phyloP scores from a whole-genome alignment of 2,797 vertebrate genomes.

The Nothura maculosa region DNA sequence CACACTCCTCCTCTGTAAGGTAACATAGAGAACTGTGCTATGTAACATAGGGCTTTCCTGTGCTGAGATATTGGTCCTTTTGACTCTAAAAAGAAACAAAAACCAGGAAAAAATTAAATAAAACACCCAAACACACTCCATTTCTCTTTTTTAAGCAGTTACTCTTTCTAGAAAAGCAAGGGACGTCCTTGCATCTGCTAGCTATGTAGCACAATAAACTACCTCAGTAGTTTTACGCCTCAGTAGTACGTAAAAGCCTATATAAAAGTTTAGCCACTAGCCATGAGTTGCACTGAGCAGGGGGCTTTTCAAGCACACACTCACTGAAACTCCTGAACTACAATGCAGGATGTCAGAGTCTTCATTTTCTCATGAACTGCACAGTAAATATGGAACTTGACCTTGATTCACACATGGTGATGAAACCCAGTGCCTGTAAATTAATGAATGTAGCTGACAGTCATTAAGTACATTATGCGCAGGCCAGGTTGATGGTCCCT shows the following conservation, averaged over 20 bases:
- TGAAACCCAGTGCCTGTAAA: slow-evolving; percentile 41
- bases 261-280: neutral
- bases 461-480: neutral
- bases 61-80: neutral
- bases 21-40: neutral
- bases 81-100: neutral
- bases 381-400: neutral
- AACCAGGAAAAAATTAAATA: neutral
- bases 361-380: slow-evolving; percentile 2
- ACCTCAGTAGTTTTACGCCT: neutral
- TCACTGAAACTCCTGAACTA: slow-evolving; percentile 19
- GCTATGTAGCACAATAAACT: neutral
- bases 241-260: neutral
- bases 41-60: neutral
- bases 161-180: neutral
- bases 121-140: neutral
- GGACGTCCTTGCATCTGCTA: neutral
- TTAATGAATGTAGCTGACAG: slow-evolving; percentile 59
- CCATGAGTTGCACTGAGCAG: accelerated
- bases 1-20: neutral
- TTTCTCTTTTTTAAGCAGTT: slow-evolving; percentile 11
- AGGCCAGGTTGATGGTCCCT: neutral
- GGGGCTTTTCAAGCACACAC: neutral
- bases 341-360: neutral
- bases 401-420: slow-evolving; percentile 30